Percentiles rank a stretch among this genome's conserved stretches.
Conservation (phyloP, 1,140 invertebrate species). For the Thaumatotibia leucotreta region DNA sequence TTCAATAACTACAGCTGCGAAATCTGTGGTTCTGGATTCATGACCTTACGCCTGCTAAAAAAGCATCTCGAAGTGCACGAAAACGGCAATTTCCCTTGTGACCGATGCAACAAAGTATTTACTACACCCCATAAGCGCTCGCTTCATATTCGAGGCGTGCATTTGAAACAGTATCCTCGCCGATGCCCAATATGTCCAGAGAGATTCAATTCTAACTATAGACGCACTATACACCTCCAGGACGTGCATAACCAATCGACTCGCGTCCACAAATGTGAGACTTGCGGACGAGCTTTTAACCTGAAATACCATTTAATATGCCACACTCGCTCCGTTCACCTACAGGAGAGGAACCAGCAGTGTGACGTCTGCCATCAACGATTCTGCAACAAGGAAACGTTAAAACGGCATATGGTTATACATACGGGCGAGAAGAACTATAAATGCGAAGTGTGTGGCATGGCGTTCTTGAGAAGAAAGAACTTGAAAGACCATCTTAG, state of each 20-base stretch:
- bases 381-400: conserved; percentile 71
- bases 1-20: conserved; percentile 72
- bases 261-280: conserved; percentile 67
- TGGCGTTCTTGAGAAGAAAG: conserved; percentile 76
- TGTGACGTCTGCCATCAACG: conserved; percentile 66
- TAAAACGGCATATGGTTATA: conserved; percentile 73
- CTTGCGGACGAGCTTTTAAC: conserved; percentile 58
- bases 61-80: conserved; percentile 74
- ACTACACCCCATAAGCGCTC: conserved; percentile 60
- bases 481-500: conserved; percentile 63
- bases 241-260: conserved; percentile 65
- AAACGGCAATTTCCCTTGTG: conserved; percentile 60
- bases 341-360: conserved; percentile 65
- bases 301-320: conserved; percentile 64
- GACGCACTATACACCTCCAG: conserved; percentile 62
- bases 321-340: conserved; percentile 61
- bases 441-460: conserved; percentile 82
- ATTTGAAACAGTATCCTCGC: conserved; percentile 58
- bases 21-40: conserved; percentile 75
- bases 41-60: conserved; percentile 75
- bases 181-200: conserved; percentile 66
- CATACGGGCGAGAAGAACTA: conserved; percentile 86
- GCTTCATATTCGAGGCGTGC: conserved; percentile 55
- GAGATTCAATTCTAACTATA: conserved; percentile 62
- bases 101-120: conserved; percentile 57